Percentiles rank a stretch among this genome's conserved stretches.
Conservation (phyloP, 1,140 invertebrate genomes). For the Leptonema lineaticorne region DNA sequence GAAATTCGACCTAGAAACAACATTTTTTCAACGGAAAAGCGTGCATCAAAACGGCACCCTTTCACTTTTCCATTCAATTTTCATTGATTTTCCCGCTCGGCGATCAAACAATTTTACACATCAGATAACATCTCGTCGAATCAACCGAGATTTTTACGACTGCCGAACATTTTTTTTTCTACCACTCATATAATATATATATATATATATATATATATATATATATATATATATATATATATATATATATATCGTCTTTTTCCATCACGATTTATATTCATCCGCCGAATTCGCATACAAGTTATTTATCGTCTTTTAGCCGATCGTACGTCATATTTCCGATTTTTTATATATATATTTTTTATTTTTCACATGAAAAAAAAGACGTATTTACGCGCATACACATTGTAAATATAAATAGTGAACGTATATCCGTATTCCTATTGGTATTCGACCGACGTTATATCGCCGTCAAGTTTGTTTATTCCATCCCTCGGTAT, state of each 20-base stretch:
- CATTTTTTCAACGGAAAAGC: too few species aligned
- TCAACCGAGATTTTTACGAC: neutral
- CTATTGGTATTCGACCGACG: constrained; percentile 21
- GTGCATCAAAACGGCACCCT: neutral
- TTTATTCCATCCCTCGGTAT: constrained; percentile 10
- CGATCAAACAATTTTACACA: constrained; percentile 16
- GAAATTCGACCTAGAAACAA: too few species aligned
- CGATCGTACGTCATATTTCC: constrained; percentile 12
- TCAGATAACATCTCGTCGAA: neutral
- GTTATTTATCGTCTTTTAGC: constrained; percentile 2
- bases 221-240: too few species aligned
- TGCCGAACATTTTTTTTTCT: neutral
- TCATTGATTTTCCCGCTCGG: neutral
- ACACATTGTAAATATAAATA: constrained; percentile 19
- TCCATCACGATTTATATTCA: constrained; percentile 4
- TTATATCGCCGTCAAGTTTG: neutral
- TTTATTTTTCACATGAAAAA: neutral
- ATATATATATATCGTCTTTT: neutral
- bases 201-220: too few species aligned
- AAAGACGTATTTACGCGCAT: neutral
- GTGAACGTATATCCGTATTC: constrained; percentile 4
- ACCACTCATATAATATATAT: too few species aligned
- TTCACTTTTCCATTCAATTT: neutral
- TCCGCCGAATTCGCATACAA: neutral
- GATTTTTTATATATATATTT: constrained; percentile 7